Evolutionary conservation across 35 echinoderm and acorn worm species (phyloP).

Genomic region (Diadema setosum): DNA sequence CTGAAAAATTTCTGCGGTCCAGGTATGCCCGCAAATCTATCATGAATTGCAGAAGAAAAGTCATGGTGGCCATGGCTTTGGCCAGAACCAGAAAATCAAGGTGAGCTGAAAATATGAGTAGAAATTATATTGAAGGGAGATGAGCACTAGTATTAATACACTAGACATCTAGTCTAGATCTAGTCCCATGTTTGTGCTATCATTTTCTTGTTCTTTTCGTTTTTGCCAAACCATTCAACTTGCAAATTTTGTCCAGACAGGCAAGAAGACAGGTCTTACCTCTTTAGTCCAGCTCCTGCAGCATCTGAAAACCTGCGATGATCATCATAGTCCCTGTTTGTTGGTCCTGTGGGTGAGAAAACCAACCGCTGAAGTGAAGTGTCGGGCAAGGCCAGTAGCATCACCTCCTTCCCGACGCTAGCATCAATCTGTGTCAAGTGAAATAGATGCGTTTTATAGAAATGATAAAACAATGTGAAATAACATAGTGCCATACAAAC

Average conservation of each 20-base stretch:
- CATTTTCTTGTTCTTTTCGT: too few relatives aligned
- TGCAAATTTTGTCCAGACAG: too few relatives aligned
- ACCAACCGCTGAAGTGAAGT: constrained; percentile 11
- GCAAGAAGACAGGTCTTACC: constrained; percentile 44
- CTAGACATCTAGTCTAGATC: background rate
- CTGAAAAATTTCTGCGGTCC: too few relatives aligned
- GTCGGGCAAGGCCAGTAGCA: background rate
- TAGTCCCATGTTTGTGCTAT: background rate
- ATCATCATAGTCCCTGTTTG: constrained; percentile 94
- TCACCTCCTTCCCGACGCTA: constrained; percentile 13
- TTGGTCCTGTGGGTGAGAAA: constrained; percentile 86
- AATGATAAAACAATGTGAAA: too few relatives aligned
- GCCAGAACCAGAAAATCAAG: background rate
- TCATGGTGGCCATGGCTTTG: too few relatives aligned
- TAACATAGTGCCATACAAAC: background rate
- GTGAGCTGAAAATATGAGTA: background rate
- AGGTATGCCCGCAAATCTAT: too few relatives aligned
- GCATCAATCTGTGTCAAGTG: constrained; percentile 64
- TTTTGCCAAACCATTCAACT: too few relatives aligned
- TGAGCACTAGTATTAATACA: background rate
- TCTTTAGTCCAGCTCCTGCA: constrained; percentile 74
- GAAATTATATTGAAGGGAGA: background rate
- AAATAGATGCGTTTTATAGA: too few relatives aligned
- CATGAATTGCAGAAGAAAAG: too few relatives aligned
- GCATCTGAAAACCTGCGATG: constrained; percentile 82